phyloP scores from a whole-genome alignment of 2,113 vertebrate genomes.

The Platanista minor region DNA sequence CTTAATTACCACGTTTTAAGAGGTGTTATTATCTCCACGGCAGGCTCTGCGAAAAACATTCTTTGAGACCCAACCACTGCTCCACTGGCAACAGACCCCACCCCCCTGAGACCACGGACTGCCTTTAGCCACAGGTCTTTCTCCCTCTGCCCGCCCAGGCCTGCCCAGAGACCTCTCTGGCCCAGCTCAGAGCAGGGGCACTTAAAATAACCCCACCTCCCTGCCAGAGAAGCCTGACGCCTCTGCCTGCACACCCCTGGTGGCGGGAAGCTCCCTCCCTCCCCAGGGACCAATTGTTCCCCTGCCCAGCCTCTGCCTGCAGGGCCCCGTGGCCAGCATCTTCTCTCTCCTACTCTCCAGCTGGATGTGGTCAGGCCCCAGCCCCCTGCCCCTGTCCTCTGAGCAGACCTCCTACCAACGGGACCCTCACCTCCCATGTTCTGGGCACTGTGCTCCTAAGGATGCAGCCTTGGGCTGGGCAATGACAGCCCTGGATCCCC shows the following conservation, averaged over 20 bases:
- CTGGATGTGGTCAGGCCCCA: rapidly evolving
- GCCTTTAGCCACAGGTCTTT: rapidly evolving
- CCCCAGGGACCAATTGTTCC: rapidly evolving
- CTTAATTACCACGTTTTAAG: conserved; percentile 38
- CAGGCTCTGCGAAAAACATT: background rate
- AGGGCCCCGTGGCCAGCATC: rapidly evolving
- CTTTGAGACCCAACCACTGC: background rate
- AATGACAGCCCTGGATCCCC: background rate
- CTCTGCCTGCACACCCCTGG: background rate
- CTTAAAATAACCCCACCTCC: background rate
- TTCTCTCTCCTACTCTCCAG: background rate
- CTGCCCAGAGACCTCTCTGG: rapidly evolving
- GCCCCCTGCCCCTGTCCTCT: background rate
- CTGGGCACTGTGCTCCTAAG: background rate
- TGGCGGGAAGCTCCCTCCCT: background rate
- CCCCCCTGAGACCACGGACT: background rate
- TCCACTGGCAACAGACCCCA: rapidly evolving
- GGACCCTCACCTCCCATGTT: rapidly evolving
- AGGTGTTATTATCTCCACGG: background rate
- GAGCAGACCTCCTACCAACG: rapidly evolving
- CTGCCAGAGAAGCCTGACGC: rapidly evolving
- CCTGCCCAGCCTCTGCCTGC: rapidly evolving
- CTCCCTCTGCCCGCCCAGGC: background rate
- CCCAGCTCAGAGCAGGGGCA: rapidly evolving
- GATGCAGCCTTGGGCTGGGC: background rate